Conservation (phyloP, 1,140 invertebrate species). For the Antheraea pernyi region DNA sequence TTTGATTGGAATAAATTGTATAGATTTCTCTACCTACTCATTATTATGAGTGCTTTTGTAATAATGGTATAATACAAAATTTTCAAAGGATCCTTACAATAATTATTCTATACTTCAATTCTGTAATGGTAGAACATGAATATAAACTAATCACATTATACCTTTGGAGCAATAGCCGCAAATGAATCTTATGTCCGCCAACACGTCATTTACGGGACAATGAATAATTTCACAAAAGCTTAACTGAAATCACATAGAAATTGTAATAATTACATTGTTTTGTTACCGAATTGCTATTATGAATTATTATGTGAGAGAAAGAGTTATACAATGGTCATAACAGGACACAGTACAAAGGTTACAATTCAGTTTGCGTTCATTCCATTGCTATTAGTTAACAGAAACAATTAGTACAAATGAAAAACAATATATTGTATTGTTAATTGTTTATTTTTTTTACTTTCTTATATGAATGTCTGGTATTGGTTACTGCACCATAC, state of each 20-base stretch:
- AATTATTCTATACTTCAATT: constrained; percentile 16
- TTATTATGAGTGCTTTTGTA: constrained; percentile 22
- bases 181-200: constrained; percentile 9
- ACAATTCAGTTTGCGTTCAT: neutral
- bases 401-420: too few relatives aligned
- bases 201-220: neutral
- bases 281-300: neutral
- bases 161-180: neutral
- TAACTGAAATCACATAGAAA: constrained; percentile 3
- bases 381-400: neutral
- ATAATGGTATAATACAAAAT: constrained; percentile 24
- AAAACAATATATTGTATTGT: too few relatives aligned
- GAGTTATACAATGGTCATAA: neutral
- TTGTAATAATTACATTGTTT: constrained; percentile 3
- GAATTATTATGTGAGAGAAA: constrained; percentile 1
- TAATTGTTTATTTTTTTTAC: too few relatives aligned
- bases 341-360: neutral
- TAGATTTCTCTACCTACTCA: too few relatives aligned
- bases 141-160: constrained; percentile 12
- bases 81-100: constrained; percentile 23
- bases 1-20: too few relatives aligned
- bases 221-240: constrained; percentile 4
- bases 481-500: too few relatives aligned
- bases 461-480: too few relatives aligned
- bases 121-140: neutral